phyloP scores from a whole-genome alignment of 2,113 vertebrate species.

The Colaptes auratus region DNA sequence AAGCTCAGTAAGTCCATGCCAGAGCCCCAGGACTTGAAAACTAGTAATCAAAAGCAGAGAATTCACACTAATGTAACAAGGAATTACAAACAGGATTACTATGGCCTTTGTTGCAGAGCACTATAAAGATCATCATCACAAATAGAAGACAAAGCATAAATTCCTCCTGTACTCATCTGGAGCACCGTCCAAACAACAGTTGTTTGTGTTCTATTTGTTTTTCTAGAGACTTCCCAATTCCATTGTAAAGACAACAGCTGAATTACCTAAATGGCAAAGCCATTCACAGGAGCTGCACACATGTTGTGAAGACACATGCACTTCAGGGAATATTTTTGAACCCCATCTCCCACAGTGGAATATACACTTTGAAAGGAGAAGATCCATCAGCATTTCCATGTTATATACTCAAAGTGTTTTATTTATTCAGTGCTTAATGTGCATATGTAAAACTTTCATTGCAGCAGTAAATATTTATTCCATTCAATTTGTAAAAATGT shows the following conservation, averaged over 20 bases:
- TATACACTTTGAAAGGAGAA: not conserved
- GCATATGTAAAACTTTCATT: not conserved
- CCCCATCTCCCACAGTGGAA: not conserved
- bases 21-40: not conserved
- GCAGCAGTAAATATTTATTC: slow-evolving; percentile 53
- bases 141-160: not conserved
- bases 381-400: not conserved
- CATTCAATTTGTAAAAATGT: slow-evolving; percentile 22
- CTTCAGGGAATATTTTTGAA: not conserved
- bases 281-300: not conserved
- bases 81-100: slow-evolving; percentile 1
- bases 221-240: not conserved
- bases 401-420: not conserved
- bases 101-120: not conserved
- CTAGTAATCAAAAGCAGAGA: not conserved
- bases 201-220: not conserved
- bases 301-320: not conserved
- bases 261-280: not conserved
- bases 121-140: not conserved
- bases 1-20: not conserved
- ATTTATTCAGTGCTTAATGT: not conserved
- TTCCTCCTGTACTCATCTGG: not conserved
- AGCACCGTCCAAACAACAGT: not conserved
- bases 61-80: not conserved
- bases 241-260: not conserved